Conservation (phyloP, 2,888 invertebrate species). For the Heliconius charithonia region DNA sequence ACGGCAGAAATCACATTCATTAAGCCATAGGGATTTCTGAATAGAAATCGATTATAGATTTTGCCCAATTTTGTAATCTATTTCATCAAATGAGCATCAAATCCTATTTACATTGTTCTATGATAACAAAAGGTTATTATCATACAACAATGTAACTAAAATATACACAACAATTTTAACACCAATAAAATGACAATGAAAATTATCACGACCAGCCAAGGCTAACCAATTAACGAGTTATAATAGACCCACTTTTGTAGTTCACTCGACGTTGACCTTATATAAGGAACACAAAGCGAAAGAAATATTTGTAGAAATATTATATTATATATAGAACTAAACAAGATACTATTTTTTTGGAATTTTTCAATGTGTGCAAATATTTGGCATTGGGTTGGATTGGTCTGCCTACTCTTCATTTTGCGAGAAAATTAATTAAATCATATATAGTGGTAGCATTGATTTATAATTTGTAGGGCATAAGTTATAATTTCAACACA, state of each 20-base stretch:
- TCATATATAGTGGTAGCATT: too few species aligned
- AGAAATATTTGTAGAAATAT: background rate
- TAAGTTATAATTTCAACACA: too few species aligned
- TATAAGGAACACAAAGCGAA: slow-evolving; percentile 1
- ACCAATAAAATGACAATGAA: slow-evolving; percentile 21
- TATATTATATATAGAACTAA: background rate
- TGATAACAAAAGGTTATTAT: background rate
- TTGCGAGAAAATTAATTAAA: too few species aligned
- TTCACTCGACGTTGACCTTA: slow-evolving; percentile 14
- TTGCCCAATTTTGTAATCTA: background rate
- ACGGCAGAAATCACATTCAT: too few species aligned
- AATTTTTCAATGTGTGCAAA: background rate
- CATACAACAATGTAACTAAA: background rate
- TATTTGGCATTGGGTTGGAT: too few species aligned
- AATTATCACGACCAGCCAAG: slow-evolving; percentile 26
- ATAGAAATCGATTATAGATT: background rate
- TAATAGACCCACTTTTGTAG: slow-evolving; percentile 25
- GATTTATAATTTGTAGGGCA: too few species aligned
- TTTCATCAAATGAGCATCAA: background rate
- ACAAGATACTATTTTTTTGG: background rate
- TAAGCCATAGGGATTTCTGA: too few species aligned
- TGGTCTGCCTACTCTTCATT: too few species aligned
- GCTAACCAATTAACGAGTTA: slow-evolving; percentile 18
- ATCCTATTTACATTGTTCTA: background rate
- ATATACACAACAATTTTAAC: background rate